Conservation (phyloP, 2,888 invertebrate genomes). For the Anaspis maculata region DNA sequence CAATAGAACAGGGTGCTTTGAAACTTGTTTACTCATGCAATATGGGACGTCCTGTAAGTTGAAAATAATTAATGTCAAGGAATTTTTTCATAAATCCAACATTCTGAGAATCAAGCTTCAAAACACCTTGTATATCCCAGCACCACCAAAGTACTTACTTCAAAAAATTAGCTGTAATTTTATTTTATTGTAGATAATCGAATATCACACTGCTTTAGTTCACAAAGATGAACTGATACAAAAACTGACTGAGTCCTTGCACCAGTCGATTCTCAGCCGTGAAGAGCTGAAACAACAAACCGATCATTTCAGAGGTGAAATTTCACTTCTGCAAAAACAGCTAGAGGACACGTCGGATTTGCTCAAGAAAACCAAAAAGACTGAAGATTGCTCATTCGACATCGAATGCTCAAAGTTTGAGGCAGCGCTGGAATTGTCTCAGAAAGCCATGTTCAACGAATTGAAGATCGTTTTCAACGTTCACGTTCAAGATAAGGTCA, state of each 20-base stretch:
- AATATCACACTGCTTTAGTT: conserved; percentile 61
- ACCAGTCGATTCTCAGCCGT: conserved; percentile 55
- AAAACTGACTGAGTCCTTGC: conserved; percentile 61
- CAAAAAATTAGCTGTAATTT: too few relatives aligned
- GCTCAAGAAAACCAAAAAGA: conserved; percentile 29
- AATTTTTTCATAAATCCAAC: too few relatives aligned
- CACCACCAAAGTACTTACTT: too few relatives aligned
- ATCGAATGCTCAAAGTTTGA: conserved; percentile 21
- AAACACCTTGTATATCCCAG: too few relatives aligned
- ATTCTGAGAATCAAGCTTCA: too few relatives aligned
- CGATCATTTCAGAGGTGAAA: conserved; percentile 52
- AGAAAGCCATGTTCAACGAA: conserved; percentile 21
- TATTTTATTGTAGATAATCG: conserved; percentile 62
- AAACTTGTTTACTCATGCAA: too few relatives aligned
- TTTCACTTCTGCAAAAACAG: conserved; percentile 46
- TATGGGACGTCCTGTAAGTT: too few relatives aligned
- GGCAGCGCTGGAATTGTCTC: conserved; percentile 18
- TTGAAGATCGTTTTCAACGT: conserved; percentile 24
- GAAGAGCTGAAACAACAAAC: conserved; percentile 55
- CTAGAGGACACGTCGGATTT: conserved; percentile 42
- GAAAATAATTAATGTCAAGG: too few relatives aligned
- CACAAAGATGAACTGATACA: conserved; percentile 65
- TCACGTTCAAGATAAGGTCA: conserved; percentile 22
- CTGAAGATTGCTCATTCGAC: conserved; percentile 15
- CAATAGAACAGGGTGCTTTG: too few relatives aligned